Evolutionary conservation across 2,113 vertebrate genomes (phyloP).

Genomic region (Tupaia chinensis): DNA sequence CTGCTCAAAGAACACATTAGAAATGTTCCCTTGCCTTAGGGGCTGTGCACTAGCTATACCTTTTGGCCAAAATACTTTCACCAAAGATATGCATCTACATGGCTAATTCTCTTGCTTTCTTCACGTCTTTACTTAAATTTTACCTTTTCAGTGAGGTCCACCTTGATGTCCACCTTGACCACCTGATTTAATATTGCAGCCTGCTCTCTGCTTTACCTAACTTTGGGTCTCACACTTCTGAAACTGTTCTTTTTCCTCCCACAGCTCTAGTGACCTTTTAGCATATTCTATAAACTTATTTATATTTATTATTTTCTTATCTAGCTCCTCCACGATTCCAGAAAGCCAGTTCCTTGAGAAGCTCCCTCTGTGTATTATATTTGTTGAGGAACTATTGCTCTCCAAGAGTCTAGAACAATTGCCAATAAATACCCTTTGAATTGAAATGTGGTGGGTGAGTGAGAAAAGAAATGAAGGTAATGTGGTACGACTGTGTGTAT

Average conservation of each 20-base stretch:
- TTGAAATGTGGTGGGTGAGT: conserved; percentile 27
- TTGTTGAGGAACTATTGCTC: conserved; percentile 5
- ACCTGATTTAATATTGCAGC: neutral
- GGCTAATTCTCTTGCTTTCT: neutral
- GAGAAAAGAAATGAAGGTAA: conserved; percentile 58
- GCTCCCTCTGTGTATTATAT: neutral
- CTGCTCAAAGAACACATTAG: neutral
- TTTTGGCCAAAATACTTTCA: neutral
- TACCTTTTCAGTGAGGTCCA: conserved; percentile 32
- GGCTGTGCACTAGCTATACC: neutral
- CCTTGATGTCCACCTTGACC: neutral
- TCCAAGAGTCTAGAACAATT: neutral
- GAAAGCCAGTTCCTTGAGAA: neutral
- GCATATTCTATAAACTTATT: neutral
- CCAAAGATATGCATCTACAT: neutral
- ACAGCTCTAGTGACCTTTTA: neutral
- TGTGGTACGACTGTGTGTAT: neutral
- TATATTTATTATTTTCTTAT: conserved; percentile 48
- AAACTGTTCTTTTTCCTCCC: neutral
- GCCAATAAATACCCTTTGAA: conserved; percentile 52
- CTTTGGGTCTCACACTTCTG: neutral
- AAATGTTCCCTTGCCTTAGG: neutral
- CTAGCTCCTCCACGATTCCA: neutral
- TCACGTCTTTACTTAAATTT: conserved; percentile 13
- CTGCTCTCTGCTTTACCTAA: neutral